These are phyloP conservation scores for Cyclina sinensis DNA, from an alignment of 1,140 invertebrate genomes.

Conservation along the genomic window DNA sequence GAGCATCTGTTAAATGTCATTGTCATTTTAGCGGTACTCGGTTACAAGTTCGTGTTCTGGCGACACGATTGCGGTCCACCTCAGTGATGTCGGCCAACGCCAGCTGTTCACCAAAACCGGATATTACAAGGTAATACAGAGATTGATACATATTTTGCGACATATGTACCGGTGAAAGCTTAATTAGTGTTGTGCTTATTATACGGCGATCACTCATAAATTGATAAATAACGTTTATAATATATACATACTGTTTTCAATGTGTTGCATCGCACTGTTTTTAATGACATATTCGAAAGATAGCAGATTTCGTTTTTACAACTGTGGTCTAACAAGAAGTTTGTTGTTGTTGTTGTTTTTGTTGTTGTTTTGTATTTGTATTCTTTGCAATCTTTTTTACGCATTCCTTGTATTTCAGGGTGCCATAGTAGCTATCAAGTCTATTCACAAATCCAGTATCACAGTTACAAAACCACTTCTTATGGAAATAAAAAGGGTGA, in stretches of 20 bases:
- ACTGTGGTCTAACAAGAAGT: too few relatives aligned
- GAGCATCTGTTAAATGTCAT: not conserved
- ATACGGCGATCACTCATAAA: too few relatives aligned
- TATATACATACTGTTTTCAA: not conserved
- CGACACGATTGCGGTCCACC: slow-evolving; percentile 90
- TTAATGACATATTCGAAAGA: too few relatives aligned
- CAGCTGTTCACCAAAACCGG: slow-evolving; percentile 95
- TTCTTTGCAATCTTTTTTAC: too few relatives aligned
- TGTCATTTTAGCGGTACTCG: slow-evolving; percentile 77
- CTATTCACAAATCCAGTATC: slow-evolving; percentile 91
- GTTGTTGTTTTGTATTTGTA: too few relatives aligned
- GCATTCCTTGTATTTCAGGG: slow-evolving; percentile 88
- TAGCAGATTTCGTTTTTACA: too few relatives aligned
- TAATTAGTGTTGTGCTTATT: too few relatives aligned
- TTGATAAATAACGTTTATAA: not conserved
- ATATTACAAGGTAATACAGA: slow-evolving; percentile 92
- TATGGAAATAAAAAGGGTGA: slow-evolving; percentile 95
- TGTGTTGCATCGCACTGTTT: too few relatives aligned
- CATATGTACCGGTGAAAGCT: not conserved
- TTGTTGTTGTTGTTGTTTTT: too few relatives aligned
- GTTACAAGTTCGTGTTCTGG: slow-evolving; percentile 88
- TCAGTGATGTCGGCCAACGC: slow-evolving; percentile 90
- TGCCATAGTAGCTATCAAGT: slow-evolving; percentile 96
- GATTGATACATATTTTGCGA: too few relatives aligned
- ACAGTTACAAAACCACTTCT: slow-evolving; percentile 95